These are phyloP conservation scores for Gallinago nigripennis DNA, from an alignment of 2,797 vertebrate species.

Conservation along the genomic window DNA sequence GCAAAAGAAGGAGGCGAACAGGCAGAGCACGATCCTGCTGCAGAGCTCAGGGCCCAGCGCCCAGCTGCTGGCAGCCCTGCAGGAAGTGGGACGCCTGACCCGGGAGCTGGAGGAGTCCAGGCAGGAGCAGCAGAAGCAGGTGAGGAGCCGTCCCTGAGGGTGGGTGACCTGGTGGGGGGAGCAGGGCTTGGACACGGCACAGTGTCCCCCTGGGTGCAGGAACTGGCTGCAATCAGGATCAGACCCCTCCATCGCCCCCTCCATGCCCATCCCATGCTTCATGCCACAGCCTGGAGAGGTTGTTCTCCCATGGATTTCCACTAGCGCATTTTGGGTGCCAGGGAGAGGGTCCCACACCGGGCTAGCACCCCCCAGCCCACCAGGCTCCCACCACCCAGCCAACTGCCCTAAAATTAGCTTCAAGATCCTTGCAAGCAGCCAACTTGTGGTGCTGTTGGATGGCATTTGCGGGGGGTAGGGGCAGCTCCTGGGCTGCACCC, in stretches of 20 bases:
- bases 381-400: neutral
- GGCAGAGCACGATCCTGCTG: conserved; percentile 57
- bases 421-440: rapidly evolving
- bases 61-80: conserved; percentile 77
- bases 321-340: rapidly evolving
- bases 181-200: rapidly evolving
- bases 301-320: neutral
- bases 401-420: rapidly evolving
- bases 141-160: neutral
- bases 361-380: neutral
- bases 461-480: neutral
- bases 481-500: neutral
- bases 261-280: rapidly evolving
- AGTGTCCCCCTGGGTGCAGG: neutral
- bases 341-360: neutral
- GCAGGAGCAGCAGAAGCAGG: conserved; percentile 69
- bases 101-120: conserved; percentile 71
- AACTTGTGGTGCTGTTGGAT: rapidly evolving
- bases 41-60: conserved; percentile 31
- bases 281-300: neutral
- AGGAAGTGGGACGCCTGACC: conserved; percentile 73
- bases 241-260: neutral
- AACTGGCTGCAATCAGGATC: neutral
- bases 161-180: rapidly evolving
- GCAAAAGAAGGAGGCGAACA: conserved; percentile 66